These are phyloP conservation scores for Torymus texanus DNA, from an alignment of 2,888 invertebrate genomes.

Conservation along the genomic window DNA sequence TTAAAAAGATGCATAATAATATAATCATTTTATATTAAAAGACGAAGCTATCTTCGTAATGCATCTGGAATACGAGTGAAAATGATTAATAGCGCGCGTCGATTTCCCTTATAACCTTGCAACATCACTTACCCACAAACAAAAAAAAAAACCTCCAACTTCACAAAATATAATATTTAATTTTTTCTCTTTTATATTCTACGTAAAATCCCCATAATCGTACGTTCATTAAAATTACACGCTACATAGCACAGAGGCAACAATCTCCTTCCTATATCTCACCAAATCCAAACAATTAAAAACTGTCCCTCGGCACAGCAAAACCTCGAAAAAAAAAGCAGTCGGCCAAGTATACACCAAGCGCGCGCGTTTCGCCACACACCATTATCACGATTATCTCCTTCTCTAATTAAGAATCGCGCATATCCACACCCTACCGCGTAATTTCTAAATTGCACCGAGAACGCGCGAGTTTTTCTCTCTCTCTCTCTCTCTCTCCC, in stretches of 20 bases:
- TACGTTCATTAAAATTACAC: too few relatives aligned
- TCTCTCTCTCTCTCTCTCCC: background rate
- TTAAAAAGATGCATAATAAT: background rate
- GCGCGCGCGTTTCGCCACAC: too few relatives aligned
- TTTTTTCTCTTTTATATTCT: too few relatives aligned
- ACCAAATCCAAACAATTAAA: too few relatives aligned
- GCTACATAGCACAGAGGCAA: too few relatives aligned
- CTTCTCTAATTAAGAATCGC: constrained; percentile 60
- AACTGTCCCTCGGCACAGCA: too few relatives aligned
- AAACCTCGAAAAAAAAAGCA: too few relatives aligned
- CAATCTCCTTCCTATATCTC: too few relatives aligned
- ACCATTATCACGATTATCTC: constrained; percentile 55
- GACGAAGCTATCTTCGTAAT: constrained; percentile 17
- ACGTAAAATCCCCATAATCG: too few relatives aligned
- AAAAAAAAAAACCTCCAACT: too few relatives aligned
- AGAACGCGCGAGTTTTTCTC: background rate
- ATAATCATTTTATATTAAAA: constrained; percentile 32
- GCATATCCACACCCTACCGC: constrained; percentile 51
- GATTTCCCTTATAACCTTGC: constrained; percentile 9
- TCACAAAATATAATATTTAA: too few relatives aligned
- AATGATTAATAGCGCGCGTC: constrained; percentile 8
- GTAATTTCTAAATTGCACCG: constrained; percentile 57
- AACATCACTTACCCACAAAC: background rate
- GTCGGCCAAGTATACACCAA: too few relatives aligned
- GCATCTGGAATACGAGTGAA: constrained; percentile 8